These are phyloP conservation scores for Papilio dardanus DNA, from an alignment of 1,140 invertebrate species.

Conservation along the genomic window DNA sequence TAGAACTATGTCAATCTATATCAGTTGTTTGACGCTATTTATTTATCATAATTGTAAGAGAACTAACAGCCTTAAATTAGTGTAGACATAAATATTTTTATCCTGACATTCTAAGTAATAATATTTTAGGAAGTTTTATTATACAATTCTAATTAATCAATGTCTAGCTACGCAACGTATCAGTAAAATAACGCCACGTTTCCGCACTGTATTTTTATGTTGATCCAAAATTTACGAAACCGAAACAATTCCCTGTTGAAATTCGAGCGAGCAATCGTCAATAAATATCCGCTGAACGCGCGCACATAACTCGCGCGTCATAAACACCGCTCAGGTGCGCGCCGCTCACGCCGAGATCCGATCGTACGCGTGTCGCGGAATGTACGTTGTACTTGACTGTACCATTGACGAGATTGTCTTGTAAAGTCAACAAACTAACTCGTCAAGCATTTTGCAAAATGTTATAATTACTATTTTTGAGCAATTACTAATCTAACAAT, in stretches of 20 bases:
- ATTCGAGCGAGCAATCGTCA: conserved; percentile 24
- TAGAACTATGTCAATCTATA: too few relatives aligned
- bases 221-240: conserved; percentile 24
- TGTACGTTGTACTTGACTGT: background rate
- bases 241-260: conserved; percentile 24
- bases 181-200: background rate
- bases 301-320: conserved; percentile 23
- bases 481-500: too few relatives aligned
- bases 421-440: background rate
- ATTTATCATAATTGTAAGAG: too few relatives aligned
- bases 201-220: conserved; percentile 23
- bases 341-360: background rate
- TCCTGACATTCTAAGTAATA: background rate
- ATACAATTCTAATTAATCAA: background rate
- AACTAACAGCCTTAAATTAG: too few relatives aligned
- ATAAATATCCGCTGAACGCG: conserved; percentile 18
- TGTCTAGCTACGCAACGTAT: conserved; percentile 4
- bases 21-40: too few relatives aligned
- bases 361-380: background rate
- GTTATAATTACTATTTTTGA: background rate
- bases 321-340: conserved; percentile 23
- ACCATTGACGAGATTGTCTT: background rate
- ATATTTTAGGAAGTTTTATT: background rate
- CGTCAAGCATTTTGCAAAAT: background rate
- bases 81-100: too few relatives aligned